Conservation (phyloP, 2,888 invertebrate genomes). For the Pycnomerus fuliginosus region DNA sequence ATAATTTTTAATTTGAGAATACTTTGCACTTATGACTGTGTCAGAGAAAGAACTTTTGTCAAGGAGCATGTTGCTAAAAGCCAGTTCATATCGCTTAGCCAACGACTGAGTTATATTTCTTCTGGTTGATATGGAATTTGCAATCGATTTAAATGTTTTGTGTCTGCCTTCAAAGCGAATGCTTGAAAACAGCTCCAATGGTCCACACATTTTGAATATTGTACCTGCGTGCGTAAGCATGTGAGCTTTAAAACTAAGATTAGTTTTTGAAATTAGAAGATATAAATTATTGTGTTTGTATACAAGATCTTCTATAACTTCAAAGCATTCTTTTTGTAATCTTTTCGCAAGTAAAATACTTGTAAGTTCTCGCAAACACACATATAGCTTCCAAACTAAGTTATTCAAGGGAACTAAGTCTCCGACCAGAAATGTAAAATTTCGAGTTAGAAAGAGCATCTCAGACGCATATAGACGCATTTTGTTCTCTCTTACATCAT, state of each 20-base stretch:
- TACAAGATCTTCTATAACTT: conserved; percentile 1
- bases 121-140: conserved; percentile 1
- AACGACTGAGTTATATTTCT: background rate
- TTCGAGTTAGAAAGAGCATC: conserved; percentile 7
- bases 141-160: conserved; percentile 4
- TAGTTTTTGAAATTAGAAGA: background rate
- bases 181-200: background rate
- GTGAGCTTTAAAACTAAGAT: conserved; percentile 7
- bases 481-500: conserved; percentile 4
- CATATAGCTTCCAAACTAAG: conserved; percentile 7
- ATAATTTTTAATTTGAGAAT: too few relatives aligned
- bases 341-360: conserved; percentile 1
- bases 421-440: conserved; percentile 9
- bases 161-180: conserved; percentile 5
- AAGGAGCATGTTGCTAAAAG: background rate
- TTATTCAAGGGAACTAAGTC: conserved; percentile 7
- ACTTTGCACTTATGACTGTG: too few relatives aligned
- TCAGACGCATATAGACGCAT: conserved; percentile 10
- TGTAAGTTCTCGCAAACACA: conserved; percentile 5
- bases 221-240: background rate
- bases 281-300: conserved; percentile 6
- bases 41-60: too few relatives aligned
- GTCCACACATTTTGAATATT: conserved; percentile 5
- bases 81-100: background rate
- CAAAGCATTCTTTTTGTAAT: conserved; percentile 1